phyloP scores from a whole-genome alignment of 2,797 vertebrate species.

The Harpagifer antarcticus region DNA sequence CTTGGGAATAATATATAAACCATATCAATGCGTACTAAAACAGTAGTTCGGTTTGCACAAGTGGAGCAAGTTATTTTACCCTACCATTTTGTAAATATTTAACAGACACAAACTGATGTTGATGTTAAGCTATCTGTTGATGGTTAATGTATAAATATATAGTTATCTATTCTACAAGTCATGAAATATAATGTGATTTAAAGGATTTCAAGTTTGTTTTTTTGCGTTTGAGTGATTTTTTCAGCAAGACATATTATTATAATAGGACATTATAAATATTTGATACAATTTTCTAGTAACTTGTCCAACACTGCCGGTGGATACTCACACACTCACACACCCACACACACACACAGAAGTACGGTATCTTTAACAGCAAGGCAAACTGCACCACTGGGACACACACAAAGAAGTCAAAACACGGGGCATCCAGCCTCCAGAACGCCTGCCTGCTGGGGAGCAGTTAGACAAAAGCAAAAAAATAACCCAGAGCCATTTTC shows the following conservation, averaged over 20 bases:
- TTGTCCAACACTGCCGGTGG: background rate
- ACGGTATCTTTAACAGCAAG: slow-evolving; percentile 31
- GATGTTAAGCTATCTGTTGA: background rate
- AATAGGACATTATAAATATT: background rate
- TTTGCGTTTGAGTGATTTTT: too few relatives aligned
- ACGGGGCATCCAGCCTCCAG: slow-evolving; percentile 33
- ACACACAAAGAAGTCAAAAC: slow-evolving; percentile 46
- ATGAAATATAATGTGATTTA: too few relatives aligned
- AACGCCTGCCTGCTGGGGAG: slow-evolving; percentile 40
- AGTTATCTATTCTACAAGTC: background rate
- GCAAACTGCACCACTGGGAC: slow-evolving; percentile 47
- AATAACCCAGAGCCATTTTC: slow-evolving; percentile 52
- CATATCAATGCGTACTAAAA: background rate
- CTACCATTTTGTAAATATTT: background rate
- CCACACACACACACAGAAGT: slow-evolving; percentile 18
- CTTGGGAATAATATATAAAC: too few relatives aligned
- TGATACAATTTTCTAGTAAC: background rate
- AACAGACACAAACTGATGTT: background rate
- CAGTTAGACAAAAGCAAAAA: slow-evolving; percentile 48
- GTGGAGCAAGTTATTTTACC: background rate
- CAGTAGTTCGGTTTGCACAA: background rate
- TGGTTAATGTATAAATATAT: background rate
- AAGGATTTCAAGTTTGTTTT: too few relatives aligned
- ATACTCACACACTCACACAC: background rate
- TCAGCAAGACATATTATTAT: background rate